Evolutionary conservation across 2,888 invertebrate species (phyloP).

Genomic region (Allolobophora icterica): DNA sequence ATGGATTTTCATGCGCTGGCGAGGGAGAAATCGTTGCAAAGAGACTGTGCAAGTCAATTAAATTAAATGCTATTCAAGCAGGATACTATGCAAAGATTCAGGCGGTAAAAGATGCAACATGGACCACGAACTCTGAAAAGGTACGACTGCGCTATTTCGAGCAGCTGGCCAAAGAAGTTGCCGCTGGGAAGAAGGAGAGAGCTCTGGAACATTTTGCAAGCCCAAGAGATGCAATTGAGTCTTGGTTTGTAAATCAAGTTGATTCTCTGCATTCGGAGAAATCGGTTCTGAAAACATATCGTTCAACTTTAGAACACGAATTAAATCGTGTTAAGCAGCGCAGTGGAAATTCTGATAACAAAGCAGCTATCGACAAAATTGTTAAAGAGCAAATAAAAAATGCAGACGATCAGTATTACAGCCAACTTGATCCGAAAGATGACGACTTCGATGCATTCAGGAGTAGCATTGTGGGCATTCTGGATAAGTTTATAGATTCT

Average conservation of each 20-base stretch:
- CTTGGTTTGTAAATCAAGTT: not conserved
- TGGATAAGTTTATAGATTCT: not conserved
- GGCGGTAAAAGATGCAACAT: not conserved
- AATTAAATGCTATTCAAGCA: not conserved
- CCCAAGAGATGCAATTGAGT: not conserved
- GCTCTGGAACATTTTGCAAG: not conserved
- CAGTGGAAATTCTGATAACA: not conserved
- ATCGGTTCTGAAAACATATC: not conserved
- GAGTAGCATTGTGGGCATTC: not conserved
- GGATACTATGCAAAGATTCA: not conserved
- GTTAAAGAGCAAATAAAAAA: not conserved
- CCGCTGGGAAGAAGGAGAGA: not conserved
- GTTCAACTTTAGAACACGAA: not conserved
- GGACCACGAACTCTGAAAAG: not conserved
- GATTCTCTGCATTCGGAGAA: not conserved
- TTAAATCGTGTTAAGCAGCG: not conserved
- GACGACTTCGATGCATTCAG: not conserved
- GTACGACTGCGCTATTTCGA: not conserved
- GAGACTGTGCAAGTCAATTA: conserved; percentile 9
- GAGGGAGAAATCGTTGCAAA: not conserved
- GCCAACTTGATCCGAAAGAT: conserved; percentile 4
- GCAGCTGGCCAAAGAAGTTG: not conserved
- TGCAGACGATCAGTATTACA: not conserved
- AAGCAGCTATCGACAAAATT: not conserved
- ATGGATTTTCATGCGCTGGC: not conserved